Base-by-base conservation (phyloP, 2,113 vertebrate genomes). In the Ifrita kowaldi region DNA sequence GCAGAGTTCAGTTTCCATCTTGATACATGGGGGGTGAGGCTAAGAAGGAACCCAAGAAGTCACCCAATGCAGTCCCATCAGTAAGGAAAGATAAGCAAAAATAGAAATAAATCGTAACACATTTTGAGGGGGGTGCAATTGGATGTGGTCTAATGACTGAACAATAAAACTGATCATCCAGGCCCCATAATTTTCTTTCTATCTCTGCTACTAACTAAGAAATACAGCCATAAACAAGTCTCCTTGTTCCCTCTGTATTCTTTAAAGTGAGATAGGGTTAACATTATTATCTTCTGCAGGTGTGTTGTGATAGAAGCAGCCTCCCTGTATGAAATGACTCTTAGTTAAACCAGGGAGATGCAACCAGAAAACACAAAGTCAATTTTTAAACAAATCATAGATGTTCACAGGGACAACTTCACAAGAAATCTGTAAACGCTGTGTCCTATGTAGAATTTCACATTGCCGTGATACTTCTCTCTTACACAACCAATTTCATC, bases 101-200 rank as follows among this genome's bases (percentile, higher is more conserved):
- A 5, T 52, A 41, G 3, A 76, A 93, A 82, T 27, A 63, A 87
- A 33, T 11, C 3, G 8, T 46, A 35, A 37, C 6, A 32, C 4
- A 7, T n/a, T n/a, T 20, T 37, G 13, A 3, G 16, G 13, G 0
- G 0, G 19, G 9, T 3, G 33, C 7, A 3, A 3, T 14, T 13
- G 14, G 32, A 16, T 49, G 18, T 33, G 10, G 5, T 33, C 22
- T 75, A 32, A 56, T 27, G 33, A 11, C 35, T 82, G 23, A 84
- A 7, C 15, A 53, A 53, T 7, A 73, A 50, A 87, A 20, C 6
- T 33, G 12, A 6, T 53, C 33, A 52, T 41, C 26, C 21, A 18
- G 21, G 3, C 4, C 26, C 7, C 6, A 4, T 11, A 10, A 41
- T 79, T 89, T 68, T 64, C 23, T 10, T 63, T 70, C 39, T 37